These are phyloP conservation scores for Chelidonichthys spinosus DNA, from an alignment of 2,797 vertebrate genomes.

Conservation along the genomic window DNA sequence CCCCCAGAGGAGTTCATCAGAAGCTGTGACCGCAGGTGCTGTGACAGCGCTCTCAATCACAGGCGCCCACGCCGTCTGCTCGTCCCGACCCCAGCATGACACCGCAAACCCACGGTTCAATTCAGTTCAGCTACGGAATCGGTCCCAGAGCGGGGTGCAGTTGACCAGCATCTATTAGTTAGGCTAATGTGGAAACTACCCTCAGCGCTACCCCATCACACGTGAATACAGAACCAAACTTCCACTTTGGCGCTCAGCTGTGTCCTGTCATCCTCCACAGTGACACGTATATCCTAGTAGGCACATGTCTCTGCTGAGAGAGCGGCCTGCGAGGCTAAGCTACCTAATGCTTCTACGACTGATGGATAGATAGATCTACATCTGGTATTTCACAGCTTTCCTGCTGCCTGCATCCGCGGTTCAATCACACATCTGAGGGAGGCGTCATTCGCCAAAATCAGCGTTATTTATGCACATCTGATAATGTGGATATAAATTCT, in stretches of 20 bases:
- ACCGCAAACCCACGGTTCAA: conserved; percentile 26
- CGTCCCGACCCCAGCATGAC: conserved; percentile 45
- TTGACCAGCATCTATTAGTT: conserved; percentile 38
- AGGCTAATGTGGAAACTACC: conserved; percentile 32
- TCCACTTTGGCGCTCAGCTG: conserved; percentile 59
- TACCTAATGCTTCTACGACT: conserved; percentile 58
- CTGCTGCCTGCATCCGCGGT: not conserved
- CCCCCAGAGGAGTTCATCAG: conserved; percentile 65
- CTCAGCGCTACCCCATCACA: conserved; percentile 36
- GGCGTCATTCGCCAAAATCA: conserved; percentile 30
- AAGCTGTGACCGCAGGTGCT: conserved; percentile 72
- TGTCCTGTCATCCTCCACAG: conserved; percentile 59
- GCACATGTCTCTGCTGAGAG: conserved; percentile 55
- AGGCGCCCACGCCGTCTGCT: conserved; percentile 57
- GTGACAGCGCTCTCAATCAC: conserved; percentile 82
- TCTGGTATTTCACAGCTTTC: conserved; percentile 47
- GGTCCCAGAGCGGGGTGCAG: conserved; percentile 14
- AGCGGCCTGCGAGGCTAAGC: conserved; percentile 49
- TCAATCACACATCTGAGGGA: conserved; percentile 51
- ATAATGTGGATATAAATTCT: conserved; percentile 39
- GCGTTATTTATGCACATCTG: conserved; percentile 55
- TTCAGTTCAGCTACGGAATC: conserved; percentile 39
- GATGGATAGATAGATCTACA: conserved; percentile 56
- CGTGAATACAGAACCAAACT: conserved; percentile 47
- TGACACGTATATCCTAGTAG: conserved; percentile 43